Percentiles rank a stretch among this genome's conserved stretches.
Conservation (phyloP, 2,888 invertebrate species). For the Hartigia nigra region DNA sequence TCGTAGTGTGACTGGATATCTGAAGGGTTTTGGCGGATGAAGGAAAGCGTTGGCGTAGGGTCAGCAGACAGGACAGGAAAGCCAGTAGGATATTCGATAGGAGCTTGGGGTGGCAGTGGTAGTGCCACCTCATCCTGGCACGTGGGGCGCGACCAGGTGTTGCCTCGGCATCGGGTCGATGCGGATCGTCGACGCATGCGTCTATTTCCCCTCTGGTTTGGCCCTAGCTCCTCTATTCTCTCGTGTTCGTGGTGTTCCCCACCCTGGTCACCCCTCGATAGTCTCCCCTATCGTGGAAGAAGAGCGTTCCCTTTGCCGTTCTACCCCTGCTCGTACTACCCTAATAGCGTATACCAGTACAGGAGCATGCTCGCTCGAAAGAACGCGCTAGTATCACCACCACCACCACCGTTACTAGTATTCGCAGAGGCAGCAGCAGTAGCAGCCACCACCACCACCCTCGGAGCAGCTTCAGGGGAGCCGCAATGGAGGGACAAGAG, state of each 20-base stretch:
- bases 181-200: constrained; percentile 46
- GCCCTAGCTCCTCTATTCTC: constrained; percentile 15
- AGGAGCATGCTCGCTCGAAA: background rate
- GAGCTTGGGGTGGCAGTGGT: constrained; percentile 44
- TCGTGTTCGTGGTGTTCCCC: constrained; percentile 2
- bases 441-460: constrained; percentile 15
- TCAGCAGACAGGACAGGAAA: constrained; percentile 51
- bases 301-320: background rate
- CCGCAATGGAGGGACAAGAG: constrained; percentile 9
- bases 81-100: constrained; percentile 53
- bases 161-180: constrained; percentile 54
- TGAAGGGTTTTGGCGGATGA: background rate
- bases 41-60: constrained; percentile 45
- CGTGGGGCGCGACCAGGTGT: constrained; percentile 58
- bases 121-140: constrained; percentile 53
- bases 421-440: constrained; percentile 19
- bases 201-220: constrained; percentile 18
- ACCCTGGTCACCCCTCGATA: constrained; percentile 1
- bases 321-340: background rate
- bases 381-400: constrained; percentile 14
- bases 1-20: background rate
- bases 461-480: constrained; percentile 11
- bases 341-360: background rate
- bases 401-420: constrained; percentile 19
- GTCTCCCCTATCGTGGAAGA: background rate